Evolutionary conservation across 2,888 invertebrate genomes (phyloP).

Genomic region (Dicyrtoma fusca): DNA sequence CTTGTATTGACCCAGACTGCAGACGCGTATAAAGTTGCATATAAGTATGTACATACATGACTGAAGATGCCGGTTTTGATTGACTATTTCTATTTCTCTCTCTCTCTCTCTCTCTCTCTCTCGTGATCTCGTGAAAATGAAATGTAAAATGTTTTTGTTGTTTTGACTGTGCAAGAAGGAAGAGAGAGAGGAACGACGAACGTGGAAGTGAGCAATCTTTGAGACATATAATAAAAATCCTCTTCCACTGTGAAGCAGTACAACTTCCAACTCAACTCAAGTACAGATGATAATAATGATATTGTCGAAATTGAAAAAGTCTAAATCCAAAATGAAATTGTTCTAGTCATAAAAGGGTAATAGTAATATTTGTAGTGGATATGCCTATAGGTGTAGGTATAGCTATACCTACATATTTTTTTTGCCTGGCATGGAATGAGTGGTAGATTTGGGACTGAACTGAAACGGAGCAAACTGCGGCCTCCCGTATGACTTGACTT

Average conservation of each 20-base stretch:
- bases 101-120: slow-evolving; percentile 20
- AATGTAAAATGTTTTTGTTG: no score
- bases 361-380: no score
- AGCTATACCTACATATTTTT: no score
- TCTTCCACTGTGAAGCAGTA: no score
- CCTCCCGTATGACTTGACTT: not conserved
- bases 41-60: not conserved
- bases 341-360: slow-evolving; percentile 47
- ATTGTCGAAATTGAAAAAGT: slow-evolving; percentile 51
- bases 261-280: not conserved
- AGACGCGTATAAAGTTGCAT: not conserved
- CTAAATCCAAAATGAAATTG: slow-evolving; percentile 48
- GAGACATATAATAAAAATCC: not conserved
- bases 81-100: not conserved
- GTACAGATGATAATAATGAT: slow-evolving; percentile 18
- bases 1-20: no score
- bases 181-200: no score
- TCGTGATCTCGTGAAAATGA: not conserved
- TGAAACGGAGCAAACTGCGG: no score
- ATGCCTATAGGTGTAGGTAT: no score
- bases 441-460: slow-evolving; percentile 11
- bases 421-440: not conserved
- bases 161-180: no score
- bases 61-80: no score
- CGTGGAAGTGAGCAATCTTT: not conserved